phyloP scores from a whole-genome alignment of 2,113 vertebrate genomes.

The Rhinogobius similis region DNA sequence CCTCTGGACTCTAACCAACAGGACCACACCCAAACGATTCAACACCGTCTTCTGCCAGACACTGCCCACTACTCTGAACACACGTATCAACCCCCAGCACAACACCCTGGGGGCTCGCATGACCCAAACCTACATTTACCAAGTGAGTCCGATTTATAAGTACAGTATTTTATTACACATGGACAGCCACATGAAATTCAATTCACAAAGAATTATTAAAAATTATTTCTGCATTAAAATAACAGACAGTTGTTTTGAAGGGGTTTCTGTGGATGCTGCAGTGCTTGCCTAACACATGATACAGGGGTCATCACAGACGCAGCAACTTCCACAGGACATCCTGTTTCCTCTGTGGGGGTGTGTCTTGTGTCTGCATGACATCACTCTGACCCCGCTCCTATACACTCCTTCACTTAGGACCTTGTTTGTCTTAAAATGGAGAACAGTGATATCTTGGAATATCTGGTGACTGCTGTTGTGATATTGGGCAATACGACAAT shows the following conservation, averaged over 20 bases:
- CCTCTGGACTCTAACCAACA: not conserved
- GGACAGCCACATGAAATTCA: not conserved
- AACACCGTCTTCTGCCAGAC: not conserved
- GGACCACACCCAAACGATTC: not conserved
- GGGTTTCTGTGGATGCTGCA: not conserved
- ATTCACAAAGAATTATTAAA: too few relatives aligned
- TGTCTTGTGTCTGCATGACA: not conserved
- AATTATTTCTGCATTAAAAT: too few relatives aligned
- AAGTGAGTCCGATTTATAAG: not conserved
- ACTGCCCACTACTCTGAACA: not conserved
- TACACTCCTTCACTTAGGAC: not conserved
- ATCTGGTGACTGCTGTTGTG: not conserved
- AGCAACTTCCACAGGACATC: constrained; percentile 6
- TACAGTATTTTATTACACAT: not conserved
- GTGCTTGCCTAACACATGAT: not conserved
- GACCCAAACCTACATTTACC: not conserved
- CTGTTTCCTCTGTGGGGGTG: not conserved
- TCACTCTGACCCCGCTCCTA: not conserved
- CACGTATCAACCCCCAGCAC: not conserved
- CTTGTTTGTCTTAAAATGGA: not conserved
- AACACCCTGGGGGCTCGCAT: not conserved
- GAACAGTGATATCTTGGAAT: not conserved
- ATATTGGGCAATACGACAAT: not conserved
- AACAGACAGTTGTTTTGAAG: too few relatives aligned
- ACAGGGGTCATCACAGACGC: not conserved